Conservation (phyloP, 2,888 invertebrate species). For the Limnephilus marmoratus region DNA sequence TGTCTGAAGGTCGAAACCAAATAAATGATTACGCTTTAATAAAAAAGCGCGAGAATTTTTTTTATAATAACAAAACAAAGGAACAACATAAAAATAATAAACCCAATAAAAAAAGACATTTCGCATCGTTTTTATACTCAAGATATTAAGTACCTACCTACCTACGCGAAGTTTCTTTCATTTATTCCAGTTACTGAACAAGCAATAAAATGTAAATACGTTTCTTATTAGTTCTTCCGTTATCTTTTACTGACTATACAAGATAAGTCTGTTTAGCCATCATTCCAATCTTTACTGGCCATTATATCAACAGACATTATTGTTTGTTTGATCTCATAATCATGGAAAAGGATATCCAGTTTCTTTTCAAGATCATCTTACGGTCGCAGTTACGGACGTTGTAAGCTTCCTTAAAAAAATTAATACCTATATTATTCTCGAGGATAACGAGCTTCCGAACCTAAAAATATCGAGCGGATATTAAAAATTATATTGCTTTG, state of each 20-base stretch:
- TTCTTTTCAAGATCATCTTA: not conserved
- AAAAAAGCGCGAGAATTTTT: not conserved
- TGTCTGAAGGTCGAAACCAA: not conserved
- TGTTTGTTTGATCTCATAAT: not conserved
- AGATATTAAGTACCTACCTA: not conserved
- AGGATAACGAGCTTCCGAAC: not conserved
- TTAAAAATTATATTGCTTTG: not conserved
- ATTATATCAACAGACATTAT: not conserved
- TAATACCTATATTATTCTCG: not conserved
- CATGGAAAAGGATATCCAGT: not conserved
- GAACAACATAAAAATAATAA: not conserved
- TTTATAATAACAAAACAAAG: not conserved
- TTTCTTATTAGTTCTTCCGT: not conserved
- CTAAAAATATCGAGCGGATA: no score
- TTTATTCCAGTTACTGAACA: not conserved
- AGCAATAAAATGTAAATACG: not conserved
- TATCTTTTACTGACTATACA: not conserved
- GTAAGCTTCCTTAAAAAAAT: not conserved
- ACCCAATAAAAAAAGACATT: not conserved
- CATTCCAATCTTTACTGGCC: not conserved
- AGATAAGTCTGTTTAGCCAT: not conserved
- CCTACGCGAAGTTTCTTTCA: not conserved
- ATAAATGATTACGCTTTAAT: not conserved
- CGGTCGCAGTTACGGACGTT: not conserved
- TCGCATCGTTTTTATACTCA: not conserved